These are phyloP conservation scores for Fulica atra DNA, from an alignment of 2,113 vertebrate genomes.

Conservation along the genomic window DNA sequence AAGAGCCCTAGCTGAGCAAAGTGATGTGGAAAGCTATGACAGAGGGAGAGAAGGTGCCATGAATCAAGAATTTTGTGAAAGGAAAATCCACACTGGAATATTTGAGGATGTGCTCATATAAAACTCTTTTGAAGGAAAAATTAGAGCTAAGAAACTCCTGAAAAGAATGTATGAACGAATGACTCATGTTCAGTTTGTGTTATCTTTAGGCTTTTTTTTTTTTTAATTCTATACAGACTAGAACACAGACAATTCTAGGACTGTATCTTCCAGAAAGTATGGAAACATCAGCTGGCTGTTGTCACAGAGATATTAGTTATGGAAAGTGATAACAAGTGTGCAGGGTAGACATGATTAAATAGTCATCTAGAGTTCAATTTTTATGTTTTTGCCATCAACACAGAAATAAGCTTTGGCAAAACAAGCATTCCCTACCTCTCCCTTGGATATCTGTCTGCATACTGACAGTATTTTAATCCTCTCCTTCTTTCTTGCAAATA, in stretches of 20 bases:
- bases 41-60: background rate
- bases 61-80: background rate
- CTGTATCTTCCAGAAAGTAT: background rate
- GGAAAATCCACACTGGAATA: background rate
- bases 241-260: background rate
- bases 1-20: background rate
- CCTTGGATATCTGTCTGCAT: background rate
- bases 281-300: background rate
- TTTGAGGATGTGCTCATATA: background rate
- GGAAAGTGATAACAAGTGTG: background rate
- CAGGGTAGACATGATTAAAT: background rate
- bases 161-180: fast-evolving
- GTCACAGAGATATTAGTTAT: background rate
- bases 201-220: background rate
- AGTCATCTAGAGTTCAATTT: background rate
- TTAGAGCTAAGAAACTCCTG: background rate
- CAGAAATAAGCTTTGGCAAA: background rate
- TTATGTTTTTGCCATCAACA: background rate
- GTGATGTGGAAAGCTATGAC: background rate
- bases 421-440: background rate
- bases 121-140: background rate
- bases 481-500: background rate
- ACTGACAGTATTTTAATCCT: background rate
- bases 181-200: background rate
- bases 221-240: background rate